phyloP scores from a whole-genome alignment of 2,888 invertebrate species.

The Julus scandinavius region DNA sequence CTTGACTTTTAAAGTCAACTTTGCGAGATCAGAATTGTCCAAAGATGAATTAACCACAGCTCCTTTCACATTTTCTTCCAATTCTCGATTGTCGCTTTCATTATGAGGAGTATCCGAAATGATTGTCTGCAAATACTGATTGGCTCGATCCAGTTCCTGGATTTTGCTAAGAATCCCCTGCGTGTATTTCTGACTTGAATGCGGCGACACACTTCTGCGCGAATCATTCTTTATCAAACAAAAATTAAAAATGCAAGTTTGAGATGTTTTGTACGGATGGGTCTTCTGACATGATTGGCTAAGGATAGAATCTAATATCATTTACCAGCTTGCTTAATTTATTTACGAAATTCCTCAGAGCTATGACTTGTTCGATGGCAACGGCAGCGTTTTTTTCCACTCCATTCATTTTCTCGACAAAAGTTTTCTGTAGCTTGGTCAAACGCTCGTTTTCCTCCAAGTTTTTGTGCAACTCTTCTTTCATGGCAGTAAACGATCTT shows the following conservation, averaged over 20 bases:
- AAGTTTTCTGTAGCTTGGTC: not conserved
- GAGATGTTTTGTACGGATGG: too few species aligned
- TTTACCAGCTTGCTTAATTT: constrained; percentile 42
- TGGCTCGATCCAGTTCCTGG: constrained; percentile 44
- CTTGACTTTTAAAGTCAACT: not conserved
- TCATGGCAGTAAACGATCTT: not conserved
- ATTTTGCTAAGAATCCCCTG: not conserved
- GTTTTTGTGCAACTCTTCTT: constrained; percentile 7
- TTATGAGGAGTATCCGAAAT: not conserved
- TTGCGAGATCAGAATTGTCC: not conserved
- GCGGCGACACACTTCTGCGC: not conserved
- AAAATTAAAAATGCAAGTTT: too few species aligned
- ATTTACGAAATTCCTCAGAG: constrained; percentile 20
- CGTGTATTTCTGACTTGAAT: not conserved
- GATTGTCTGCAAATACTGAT: constrained; percentile 12
- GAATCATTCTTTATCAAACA: not conserved
- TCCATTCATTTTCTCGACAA: constrained; percentile 16
- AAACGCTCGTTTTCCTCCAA: constrained; percentile 40
- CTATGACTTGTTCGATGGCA: constrained; percentile 16
- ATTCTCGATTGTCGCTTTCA: not conserved
- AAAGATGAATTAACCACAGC: not conserved
- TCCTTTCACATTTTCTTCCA: not conserved
- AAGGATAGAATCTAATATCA: not conserved
- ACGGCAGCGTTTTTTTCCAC: not conserved
- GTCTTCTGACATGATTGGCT: not conserved